phyloP scores from a whole-genome alignment of 2,888 invertebrate species.

The Nysson spinosus region DNA sequence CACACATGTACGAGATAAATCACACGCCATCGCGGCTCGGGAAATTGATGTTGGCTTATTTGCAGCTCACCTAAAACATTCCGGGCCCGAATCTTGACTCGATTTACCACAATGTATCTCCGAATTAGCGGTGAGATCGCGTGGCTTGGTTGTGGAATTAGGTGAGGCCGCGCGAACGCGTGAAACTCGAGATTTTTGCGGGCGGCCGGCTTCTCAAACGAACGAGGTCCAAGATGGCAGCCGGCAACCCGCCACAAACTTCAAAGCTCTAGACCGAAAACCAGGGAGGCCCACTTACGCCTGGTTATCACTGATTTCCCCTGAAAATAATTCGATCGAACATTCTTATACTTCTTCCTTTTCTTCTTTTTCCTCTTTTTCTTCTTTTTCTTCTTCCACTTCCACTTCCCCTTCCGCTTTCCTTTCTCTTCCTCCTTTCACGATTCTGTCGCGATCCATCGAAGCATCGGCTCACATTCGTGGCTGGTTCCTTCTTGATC shows the following conservation, averaged over 20 bases:
- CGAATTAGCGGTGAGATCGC: constrained; percentile 59
- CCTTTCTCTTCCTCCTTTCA: too few relatives aligned
- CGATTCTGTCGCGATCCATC: too few relatives aligned
- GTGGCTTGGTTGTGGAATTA: constrained; percentile 58
- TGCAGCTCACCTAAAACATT: constrained; percentile 84
- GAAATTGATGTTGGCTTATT: constrained; percentile 61
- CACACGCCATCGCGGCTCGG: constrained; percentile 64
- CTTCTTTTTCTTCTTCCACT: too few relatives aligned
- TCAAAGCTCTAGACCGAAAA: constrained; percentile 45
- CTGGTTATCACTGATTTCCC: too few relatives aligned
- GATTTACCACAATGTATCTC: constrained; percentile 58
- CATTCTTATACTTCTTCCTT: too few relatives aligned
- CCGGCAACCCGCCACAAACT: constrained; percentile 83
- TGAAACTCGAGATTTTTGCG: constrained; percentile 72
- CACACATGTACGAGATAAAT: constrained; percentile 67
- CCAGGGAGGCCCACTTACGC: constrained; percentile 7
- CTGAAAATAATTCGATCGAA: too few relatives aligned
- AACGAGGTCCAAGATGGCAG: constrained; percentile 89
- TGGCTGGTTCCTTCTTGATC: too few relatives aligned
- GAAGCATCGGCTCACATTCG: too few relatives aligned
- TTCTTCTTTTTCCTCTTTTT: too few relatives aligned
- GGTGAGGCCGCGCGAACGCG: constrained; percentile 69
- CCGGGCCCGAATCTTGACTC: constrained; percentile 81
- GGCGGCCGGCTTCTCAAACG: constrained; percentile 85
- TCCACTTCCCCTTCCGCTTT: too few relatives aligned